These are phyloP conservation scores for Celastrina argiolus DNA, from an alignment of 2,888 invertebrate genomes.

Conservation along the genomic window DNA sequence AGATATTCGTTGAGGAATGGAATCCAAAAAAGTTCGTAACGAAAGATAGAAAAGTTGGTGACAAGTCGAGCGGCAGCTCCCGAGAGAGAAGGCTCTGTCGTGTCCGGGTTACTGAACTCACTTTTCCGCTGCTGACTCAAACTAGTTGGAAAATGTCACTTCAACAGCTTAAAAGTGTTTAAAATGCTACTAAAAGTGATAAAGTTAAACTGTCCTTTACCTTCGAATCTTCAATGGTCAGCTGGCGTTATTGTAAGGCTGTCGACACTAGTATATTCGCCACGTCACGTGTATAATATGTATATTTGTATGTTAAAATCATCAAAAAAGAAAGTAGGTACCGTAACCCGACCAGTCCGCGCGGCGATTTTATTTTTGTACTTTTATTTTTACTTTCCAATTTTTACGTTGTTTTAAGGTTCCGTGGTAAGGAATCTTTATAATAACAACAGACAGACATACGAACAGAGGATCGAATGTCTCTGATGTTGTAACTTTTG, in stretches of 20 bases:
- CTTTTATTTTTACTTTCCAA: slow-evolving; percentile 19
- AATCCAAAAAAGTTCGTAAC: background rate
- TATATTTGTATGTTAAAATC: background rate
- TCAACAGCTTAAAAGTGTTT: background rate
- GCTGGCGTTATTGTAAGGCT: no score
- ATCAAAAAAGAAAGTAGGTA: slow-evolving; percentile 19
- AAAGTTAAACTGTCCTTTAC: no score
- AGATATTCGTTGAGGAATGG: background rate
- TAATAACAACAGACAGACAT: no score
- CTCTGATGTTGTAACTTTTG: no score
- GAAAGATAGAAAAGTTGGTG: background rate
- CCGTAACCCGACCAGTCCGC: background rate
- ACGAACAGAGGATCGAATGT: no score
- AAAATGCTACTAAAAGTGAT: no score
- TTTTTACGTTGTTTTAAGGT: slow-evolving; percentile 9
- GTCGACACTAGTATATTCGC: background rate
- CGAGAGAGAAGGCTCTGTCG: background rate
- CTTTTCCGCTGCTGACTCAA: background rate
- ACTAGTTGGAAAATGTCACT: background rate
- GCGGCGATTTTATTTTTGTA: slow-evolving; percentile 4
- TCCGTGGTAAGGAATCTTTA: no score
- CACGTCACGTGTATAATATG: background rate
- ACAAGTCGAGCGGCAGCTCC: slow-evolving; percentile 23
- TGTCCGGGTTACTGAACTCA: slow-evolving; percentile 21
- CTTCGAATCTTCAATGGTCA: background rate